Base-by-base conservation (phyloP, 2,113 vertebrate genomes). In the Salvelinus namaycush region DNA sequence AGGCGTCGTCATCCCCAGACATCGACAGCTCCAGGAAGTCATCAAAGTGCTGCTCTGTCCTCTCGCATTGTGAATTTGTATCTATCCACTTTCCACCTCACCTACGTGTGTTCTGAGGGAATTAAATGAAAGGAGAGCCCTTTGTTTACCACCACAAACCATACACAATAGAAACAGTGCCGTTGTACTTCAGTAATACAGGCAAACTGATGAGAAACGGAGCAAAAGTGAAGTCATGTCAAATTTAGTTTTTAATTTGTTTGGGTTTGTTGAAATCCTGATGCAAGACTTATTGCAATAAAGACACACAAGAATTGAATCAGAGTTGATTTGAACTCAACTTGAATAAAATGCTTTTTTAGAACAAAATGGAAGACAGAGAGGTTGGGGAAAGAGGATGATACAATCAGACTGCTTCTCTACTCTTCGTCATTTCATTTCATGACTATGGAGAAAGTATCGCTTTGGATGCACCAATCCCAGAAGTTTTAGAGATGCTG, bases 21-120 rank as follows among this genome's bases (percentile, higher is more conserved):
- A 67, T 67, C 65, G 18, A 18, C 51, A 18, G 14, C 29, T 67
- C 65, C 13, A 18, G 20, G 20, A 62, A 68, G 68, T 83, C 89
- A 90, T 91, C 90, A 91, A 91, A 91, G 89, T 89, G 83, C 89
- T 87, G 81, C 77, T 79, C 65, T 78, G 75, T 86, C 65, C 65
- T 29, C 26, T 27, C 24, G 2, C 81, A 78, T 78, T 73, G 77
- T 73, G 76, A 75, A 72, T 84, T 84, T 90, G 88, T 90, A 80
- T 89, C 84, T 74, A 76, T 88, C 84, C 86, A 1, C 79, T 79
- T 82, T 87, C 84, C 73, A 78, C 83, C 70, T 81, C 81, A 24
- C 71, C 74, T 76, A 31, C 80, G 77, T 88, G 78, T 86, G 76
- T 86, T 24, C 81, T 85, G 26, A 51, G 34, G 77, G 75, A 48